Conservation (phyloP, 2,797 vertebrate species). For the Parotocinclus haroldoi region DNA sequence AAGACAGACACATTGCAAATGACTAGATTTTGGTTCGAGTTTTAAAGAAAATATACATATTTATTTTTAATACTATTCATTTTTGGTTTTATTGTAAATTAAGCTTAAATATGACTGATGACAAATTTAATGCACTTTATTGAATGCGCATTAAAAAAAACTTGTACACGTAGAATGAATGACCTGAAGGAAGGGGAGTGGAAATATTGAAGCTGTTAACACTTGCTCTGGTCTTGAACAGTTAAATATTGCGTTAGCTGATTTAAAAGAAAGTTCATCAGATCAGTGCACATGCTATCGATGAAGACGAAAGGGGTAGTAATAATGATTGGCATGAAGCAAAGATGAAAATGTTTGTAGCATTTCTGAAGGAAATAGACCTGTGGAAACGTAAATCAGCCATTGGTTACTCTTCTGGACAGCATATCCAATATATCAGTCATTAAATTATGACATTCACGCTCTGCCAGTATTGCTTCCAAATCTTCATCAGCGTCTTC, state of each 20-base stretch:
- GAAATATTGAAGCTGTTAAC: not conserved
- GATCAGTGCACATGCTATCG: not conserved
- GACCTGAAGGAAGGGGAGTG: not conserved
- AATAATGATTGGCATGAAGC: not conserved
- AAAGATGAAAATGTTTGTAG: constrained; percentile 2
- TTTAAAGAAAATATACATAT: not conserved
- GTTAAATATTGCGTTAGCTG: not conserved
- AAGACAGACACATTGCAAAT: too few species aligned
- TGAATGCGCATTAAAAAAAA: not conserved
- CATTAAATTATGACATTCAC: not conserved
- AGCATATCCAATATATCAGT: constrained; percentile 7
- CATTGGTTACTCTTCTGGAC: not conserved
- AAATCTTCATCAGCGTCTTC: not conserved
- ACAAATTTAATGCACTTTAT: not conserved
- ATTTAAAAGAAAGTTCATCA: too few species aligned
- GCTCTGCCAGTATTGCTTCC: not conserved
- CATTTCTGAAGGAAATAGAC: not conserved
- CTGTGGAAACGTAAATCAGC: not conserved
- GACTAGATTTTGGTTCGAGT: not conserved
- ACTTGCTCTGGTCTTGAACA: not conserved
- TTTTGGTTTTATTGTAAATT: not conserved
- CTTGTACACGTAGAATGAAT: not conserved
- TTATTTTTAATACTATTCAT: not conserved
- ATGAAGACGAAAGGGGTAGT: not conserved
- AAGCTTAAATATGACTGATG: not conserved